A percentile compares a stretch with the other conserved stretches of the same genome.
These are phyloP conservation scores for Bujurquina vittata DNA, from an alignment of 2,113 vertebrate species.

Conservation along the genomic window DNA sequence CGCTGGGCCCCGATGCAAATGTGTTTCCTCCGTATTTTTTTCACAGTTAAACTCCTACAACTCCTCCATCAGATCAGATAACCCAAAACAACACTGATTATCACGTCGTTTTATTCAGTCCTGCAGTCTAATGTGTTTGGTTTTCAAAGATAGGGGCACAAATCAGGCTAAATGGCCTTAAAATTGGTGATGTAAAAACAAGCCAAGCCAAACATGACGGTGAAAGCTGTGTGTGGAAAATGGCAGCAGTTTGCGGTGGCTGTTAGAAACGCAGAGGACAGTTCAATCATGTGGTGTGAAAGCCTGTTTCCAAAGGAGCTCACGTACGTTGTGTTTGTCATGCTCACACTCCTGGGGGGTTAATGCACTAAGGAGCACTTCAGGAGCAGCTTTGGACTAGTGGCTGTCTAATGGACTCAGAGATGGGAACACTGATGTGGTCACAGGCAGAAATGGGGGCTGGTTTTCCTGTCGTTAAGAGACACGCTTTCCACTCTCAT, in stretches of 20 bases:
- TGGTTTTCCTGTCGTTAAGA: not conserved
- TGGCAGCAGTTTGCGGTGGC: slow-evolving; percentile 20
- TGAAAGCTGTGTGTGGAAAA: slow-evolving; percentile 40
- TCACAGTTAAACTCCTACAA: slow-evolving; percentile 9
- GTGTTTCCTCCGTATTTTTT: not conserved
- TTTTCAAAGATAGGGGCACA: slow-evolving; percentile 12
- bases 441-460: not conserved
- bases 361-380: slow-evolving; percentile 51
- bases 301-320: slow-evolving; percentile 41
- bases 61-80: slow-evolving; percentile 38
- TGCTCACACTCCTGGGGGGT: slow-evolving; percentile 25
- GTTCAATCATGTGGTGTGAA: slow-evolving; percentile 46
- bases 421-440: slow-evolving; percentile 10
- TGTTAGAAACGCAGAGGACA: not conserved
- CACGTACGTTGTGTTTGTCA: slow-evolving; percentile 29
- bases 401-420: slow-evolving; percentile 21
- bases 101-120: not conserved
- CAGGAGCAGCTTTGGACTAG: not conserved
- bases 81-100: slow-evolving; percentile 28
- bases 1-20: not conserved
- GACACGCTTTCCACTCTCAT: not conserved
- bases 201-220: slow-evolving; percentile 60
- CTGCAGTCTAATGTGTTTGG: slow-evolving; percentile 21
- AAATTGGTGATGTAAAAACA: slow-evolving; percentile 19
- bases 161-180: slow-evolving; percentile 32